phyloP scores from a whole-genome alignment of 2,797 vertebrate species.

The Poeciliopsis presidionis region DNA sequence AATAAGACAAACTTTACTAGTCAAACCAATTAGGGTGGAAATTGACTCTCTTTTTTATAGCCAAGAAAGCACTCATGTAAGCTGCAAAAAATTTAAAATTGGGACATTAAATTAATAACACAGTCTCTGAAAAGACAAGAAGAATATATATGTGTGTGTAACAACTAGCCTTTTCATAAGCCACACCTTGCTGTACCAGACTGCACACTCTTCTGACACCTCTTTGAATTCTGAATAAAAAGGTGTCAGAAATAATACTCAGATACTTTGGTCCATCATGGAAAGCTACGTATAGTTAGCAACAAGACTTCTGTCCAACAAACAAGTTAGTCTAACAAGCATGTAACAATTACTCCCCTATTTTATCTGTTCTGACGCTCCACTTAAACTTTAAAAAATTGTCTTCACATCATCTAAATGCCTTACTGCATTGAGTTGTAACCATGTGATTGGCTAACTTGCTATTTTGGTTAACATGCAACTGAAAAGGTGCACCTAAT shows the following conservation, averaged over 20 bases:
- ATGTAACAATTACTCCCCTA: not conserved
- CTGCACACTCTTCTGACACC: not conserved
- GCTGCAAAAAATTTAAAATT: not conserved
- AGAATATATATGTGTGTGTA: not conserved
- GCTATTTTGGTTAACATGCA: not conserved
- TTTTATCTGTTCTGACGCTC: not conserved
- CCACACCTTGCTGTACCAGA: not conserved
- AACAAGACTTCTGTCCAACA: not conserved
- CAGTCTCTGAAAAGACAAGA: not conserved
- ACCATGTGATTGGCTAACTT: not conserved
- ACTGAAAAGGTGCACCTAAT: not conserved
- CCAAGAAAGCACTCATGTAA: conserved; percentile 61
- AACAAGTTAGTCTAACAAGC: not conserved
- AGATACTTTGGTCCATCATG: not conserved
- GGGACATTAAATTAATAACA: not conserved
- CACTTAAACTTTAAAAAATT: not conserved
- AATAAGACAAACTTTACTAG: not conserved
- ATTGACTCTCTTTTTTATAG: conserved; percentile 20
- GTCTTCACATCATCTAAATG: not conserved
- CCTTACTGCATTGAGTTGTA: not conserved
- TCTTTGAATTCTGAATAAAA: not conserved
- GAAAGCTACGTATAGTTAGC: too few relatives aligned
- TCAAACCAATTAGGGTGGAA: not conserved
- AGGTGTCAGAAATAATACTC: not conserved
- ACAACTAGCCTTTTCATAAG: not conserved